Evolutionary conservation across 2,797 vertebrate species (phyloP).

Genomic region (Xerus rutilus): DNA sequence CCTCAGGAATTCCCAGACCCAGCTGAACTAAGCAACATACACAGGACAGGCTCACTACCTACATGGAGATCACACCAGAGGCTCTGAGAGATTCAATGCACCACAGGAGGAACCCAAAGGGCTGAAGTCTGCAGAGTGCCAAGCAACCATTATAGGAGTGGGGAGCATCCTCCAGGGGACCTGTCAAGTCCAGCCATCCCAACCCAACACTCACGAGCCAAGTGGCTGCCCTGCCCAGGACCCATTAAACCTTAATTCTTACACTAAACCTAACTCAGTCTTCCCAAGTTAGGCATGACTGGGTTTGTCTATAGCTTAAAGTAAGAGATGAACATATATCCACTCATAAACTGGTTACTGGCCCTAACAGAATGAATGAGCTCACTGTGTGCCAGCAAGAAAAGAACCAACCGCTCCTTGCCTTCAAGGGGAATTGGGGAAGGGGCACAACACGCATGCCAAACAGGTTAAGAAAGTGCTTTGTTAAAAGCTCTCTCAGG

Average conservation of each 20-base stretch:
- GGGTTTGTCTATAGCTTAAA: not conserved
- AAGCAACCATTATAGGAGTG: not conserved
- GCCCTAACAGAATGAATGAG: not conserved
- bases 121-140: not conserved
- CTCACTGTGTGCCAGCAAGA: not conserved
- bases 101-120: not conserved
- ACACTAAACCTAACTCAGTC: not conserved
- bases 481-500: not conserved
- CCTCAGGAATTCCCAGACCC: not conserved
- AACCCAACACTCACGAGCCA: not conserved
- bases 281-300: not conserved
- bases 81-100: not conserved
- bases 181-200: not conserved
- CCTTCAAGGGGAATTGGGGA: not conserved
- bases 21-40: not conserved
- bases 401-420: not conserved
- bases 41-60: not conserved
- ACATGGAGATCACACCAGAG: not conserved
- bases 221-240: not conserved
- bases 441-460: not conserved
- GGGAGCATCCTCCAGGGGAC: not conserved
- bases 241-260: not conserved
- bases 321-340: not conserved
- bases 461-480: not conserved
- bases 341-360: not conserved